A percentile compares a stretch with the other conserved stretches of the same genome.
Evolutionary conservation across 35 echinoderm and acorn worm genomes (phyloP).

Genomic region (Eucidaris tribuloides): DNA sequence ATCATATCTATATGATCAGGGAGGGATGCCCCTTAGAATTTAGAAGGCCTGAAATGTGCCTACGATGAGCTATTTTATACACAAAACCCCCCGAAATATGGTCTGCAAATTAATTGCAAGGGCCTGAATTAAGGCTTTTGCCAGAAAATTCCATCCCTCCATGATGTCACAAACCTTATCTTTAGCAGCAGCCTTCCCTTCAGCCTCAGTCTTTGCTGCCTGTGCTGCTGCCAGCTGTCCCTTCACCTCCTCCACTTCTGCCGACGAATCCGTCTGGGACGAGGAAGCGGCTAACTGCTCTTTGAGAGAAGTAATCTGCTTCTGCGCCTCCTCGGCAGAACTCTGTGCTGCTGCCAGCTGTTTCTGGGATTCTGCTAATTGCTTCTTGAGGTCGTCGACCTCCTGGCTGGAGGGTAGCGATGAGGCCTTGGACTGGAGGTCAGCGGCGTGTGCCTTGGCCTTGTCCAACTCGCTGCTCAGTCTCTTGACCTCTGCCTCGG

Average conservation of each 20-base stretch:
- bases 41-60: no score
- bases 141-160: no score
- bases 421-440: slow-evolving; percentile 9
- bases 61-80: no score
- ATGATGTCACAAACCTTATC: slow-evolving; percentile 13
- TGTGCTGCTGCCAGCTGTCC: background rate
- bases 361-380: slow-evolving; percentile 36
- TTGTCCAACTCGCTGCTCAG: slow-evolving; percentile 41
- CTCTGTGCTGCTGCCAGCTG: slow-evolving; percentile 26
- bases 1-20: no score
- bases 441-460: slow-evolving; percentile 29
- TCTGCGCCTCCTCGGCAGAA: background rate
- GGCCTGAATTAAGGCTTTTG: no score
- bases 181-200: background rate
- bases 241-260: slow-evolving; percentile 8
- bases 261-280: background rate
- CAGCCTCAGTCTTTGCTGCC: background rate
- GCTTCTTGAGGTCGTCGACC: slow-evolving; percentile 13
- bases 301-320: slow-evolving; percentile 12
- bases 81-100: no score
- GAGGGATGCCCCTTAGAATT: no score
- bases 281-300: slow-evolving; percentile 14
- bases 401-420: background rate
- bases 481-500: slow-evolving; percentile 38
- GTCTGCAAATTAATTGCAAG: no score